These are phyloP conservation scores for Heteronetta atricapilla DNA, from an alignment of 2,113 vertebrate genomes.

Conservation along the genomic window DNA sequence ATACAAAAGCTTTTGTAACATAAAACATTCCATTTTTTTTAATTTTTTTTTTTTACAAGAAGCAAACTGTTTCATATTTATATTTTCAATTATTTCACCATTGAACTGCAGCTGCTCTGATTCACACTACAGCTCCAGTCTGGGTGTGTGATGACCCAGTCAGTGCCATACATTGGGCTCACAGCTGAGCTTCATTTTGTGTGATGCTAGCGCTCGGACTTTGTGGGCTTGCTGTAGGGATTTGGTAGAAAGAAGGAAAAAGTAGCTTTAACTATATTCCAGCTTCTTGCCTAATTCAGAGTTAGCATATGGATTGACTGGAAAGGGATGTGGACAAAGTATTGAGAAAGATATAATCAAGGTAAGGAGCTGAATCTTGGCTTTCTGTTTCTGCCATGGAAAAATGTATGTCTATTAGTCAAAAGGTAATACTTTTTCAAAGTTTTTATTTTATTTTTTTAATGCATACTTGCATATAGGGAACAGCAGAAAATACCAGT, in stretches of 20 bases:
- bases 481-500: not conserved
- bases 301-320: not conserved
- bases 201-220: not conserved
- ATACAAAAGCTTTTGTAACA: not conserved
- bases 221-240: not conserved
- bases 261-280: not conserved
- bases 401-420: not conserved
- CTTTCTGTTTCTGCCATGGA: not conserved
- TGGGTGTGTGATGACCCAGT: not conserved
- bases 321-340: not conserved
- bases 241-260: not conserved
- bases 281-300: not conserved
- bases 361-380: not conserved
- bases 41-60: not conserved
- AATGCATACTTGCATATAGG: not conserved
- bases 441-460: not conserved
- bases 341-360: not conserved
- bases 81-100: constrained; percentile 17
- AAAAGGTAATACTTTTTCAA: not conserved
- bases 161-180: not conserved
- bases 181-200: not conserved
- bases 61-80: not conserved
- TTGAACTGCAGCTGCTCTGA: not conserved
- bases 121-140: not conserved
- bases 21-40: not conserved